Evolutionary conservation across 2,113 vertebrate genomes (phyloP), one percentile per base, ranked within the genome.

Genomic region (Anoplopoma fimbria): DNA sequence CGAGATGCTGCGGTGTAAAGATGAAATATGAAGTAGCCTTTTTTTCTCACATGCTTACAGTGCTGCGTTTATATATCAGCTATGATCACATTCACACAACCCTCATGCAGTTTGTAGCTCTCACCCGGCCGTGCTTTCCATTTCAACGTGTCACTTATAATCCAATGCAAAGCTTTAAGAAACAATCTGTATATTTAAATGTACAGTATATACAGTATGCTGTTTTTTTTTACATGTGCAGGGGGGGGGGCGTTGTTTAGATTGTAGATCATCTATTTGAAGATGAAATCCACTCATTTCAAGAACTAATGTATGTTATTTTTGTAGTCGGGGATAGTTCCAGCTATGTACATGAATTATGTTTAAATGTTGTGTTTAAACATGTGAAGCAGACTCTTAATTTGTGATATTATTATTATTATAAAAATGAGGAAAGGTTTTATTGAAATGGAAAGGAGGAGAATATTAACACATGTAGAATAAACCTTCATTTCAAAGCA

Each of bases 21-120:
- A 29, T 88, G n/a, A 92, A 88, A 88, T 83, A 83, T 91, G 82
- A 73, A 87, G 68, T 75, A 81, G 88, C 79, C 70, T 86, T 88
- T 14, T 27, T 49, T 7, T 17, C 9, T 77, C 79, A 89, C 79
- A 70, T 40, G 84, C 81, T 83, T 72, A 71, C 36, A 64, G 40
- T 40, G 53, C 77, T 65, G 81, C 68, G 47, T 70, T 81, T 80
- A 81, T 85, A 76, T 91, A 79, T 79, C 75, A 27, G 57, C 57
- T 60, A 60, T 47, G 68, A 40, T 75, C 67, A 53, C 64, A 31
- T 34, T 42, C 40, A 60, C n/a, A 19, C 27, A 58, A 81, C 53
- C 33, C 51, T 63, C 61, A 49, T 67, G 79, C 63, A 80, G 79
- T 87, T 70, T 82, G 81, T 87, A 87, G 83, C 87, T 71, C 42